Evolutionary conservation across 2,797 vertebrate genomes (phyloP).

Genomic region (Tokudaia tokunoshimensis): DNA sequence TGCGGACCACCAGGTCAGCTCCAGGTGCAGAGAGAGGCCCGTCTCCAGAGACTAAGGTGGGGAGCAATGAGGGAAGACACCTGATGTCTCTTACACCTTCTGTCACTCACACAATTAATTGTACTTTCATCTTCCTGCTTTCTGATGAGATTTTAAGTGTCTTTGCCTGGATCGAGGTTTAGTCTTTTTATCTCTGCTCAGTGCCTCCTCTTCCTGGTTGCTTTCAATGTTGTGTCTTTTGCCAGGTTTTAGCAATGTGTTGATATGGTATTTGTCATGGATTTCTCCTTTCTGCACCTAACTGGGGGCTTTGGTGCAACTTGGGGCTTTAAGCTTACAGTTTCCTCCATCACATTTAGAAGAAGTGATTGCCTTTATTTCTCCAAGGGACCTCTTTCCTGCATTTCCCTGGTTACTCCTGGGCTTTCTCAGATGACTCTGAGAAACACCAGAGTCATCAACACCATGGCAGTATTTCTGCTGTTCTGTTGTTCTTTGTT

Average conservation of each 20-base stretch:
- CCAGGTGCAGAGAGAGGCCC: not conserved
- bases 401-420: not conserved
- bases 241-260: not conserved
- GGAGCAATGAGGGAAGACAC: not conserved
- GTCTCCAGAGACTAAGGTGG: not conserved
- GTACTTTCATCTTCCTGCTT: not conserved
- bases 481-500: not conserved
- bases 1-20: not conserved
- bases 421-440: not conserved
- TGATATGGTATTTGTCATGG: not conserved
- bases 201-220: not conserved
- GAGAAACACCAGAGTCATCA: not conserved
- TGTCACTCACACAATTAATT: not conserved
- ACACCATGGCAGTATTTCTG: not conserved
- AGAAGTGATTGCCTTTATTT: not conserved
- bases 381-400: not conserved
- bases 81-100: not conserved
- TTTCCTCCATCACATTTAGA: not conserved
- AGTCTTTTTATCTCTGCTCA: not conserved
- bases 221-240: not conserved
- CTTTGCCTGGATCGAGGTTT: not conserved
- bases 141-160: not conserved
- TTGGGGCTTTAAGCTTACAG: too few relatives aligned
- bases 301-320: not conserved
- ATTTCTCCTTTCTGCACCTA: not conserved